Evolutionary conservation across 2,888 invertebrate species (phyloP).

Genomic region (Troilus luridus): DNA sequence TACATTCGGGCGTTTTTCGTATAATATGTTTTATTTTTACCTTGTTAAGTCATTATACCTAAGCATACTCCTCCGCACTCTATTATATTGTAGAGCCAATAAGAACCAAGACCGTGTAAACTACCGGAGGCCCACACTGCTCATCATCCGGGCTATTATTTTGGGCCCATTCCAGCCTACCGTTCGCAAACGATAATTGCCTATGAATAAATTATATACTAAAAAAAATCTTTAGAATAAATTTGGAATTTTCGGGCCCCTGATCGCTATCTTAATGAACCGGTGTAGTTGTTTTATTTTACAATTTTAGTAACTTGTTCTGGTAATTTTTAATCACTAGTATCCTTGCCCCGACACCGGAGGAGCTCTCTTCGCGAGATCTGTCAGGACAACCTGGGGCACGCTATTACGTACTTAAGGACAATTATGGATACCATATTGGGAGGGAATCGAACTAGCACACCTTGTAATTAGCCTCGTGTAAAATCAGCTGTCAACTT

Average conservation of each 20-base stretch:
- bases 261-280: background rate
- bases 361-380: background rate
- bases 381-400: background rate
- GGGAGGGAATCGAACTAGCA: background rate
- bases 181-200: constrained; percentile 7
- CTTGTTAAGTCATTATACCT: background rate
- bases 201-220: background rate
- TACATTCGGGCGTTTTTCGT: too few species aligned
- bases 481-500: background rate
- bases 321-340: background rate
- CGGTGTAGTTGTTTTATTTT: background rate
- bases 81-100: background rate
- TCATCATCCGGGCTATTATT: background rate
- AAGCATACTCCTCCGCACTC: background rate
- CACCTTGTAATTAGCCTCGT: background rate
- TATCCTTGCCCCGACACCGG: background rate
- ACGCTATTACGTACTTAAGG: background rate
- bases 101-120: background rate
- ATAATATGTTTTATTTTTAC: background rate
- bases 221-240: background rate
- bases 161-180: background rate
- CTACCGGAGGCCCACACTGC: background rate
- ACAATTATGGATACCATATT: background rate
- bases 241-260: background rate
- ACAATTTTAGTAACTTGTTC: background rate